Percentiles rank a stretch among this genome's conserved stretches.
phyloP scores from a whole-genome alignment of 2,797 vertebrate genomes.

The Sylvilagus floridanus region DNA sequence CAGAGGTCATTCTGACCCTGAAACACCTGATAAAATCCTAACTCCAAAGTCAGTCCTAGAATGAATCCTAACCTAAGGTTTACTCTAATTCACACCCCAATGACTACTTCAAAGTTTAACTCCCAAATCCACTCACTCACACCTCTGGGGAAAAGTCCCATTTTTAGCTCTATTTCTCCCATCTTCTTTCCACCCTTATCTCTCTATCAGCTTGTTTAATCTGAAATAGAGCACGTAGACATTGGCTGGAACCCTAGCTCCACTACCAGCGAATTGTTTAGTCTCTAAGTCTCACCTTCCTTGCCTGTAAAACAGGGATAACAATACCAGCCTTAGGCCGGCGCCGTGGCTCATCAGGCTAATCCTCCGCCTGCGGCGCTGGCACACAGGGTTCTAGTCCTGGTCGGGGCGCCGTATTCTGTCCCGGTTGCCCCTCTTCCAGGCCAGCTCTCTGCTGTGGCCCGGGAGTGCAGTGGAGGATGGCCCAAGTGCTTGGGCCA shows the following conservation, averaged over 20 bases:
- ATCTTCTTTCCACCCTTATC: background rate
- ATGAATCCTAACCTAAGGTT: background rate
- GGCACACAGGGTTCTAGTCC: no score
- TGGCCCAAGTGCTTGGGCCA: no score
- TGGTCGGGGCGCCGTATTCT: no score
- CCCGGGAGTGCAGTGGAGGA: no score
- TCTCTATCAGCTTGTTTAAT: background rate
- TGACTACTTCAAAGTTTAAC: background rate
- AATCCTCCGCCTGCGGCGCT: no score
- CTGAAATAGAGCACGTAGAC: background rate
- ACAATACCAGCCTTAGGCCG: background rate
- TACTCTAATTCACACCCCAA: background rate
- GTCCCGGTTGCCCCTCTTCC: no score
- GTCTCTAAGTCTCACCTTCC: background rate
- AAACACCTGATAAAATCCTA: background rate
- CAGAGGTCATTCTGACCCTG: background rate
- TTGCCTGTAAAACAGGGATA: background rate
- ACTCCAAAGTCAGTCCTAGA: background rate
- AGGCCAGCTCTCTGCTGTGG: no score
- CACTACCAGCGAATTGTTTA: background rate
- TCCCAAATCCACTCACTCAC: background rate
- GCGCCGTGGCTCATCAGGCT: no score
- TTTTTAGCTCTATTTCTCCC: background rate
- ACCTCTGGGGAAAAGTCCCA: background rate
- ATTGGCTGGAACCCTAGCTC: background rate